Evolutionary conservation across 2,797 vertebrate genomes (phyloP), one percentile per base, ranked within the genome.

Genomic region (Pachyuromys duprasi): DNA sequence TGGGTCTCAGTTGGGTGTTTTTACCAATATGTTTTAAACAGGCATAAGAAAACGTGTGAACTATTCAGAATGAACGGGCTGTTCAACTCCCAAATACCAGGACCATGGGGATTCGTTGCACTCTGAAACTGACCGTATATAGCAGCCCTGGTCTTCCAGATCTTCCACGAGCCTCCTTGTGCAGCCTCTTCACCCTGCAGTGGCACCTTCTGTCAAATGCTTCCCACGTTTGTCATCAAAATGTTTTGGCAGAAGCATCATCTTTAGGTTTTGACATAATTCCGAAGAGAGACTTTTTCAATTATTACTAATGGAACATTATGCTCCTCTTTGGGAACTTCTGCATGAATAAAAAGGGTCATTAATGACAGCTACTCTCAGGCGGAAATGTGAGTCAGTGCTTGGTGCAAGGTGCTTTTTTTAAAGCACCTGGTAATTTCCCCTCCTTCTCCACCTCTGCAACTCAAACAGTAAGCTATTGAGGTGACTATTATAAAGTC

Each of bases 321-420:
- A 98, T 69, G 96, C 97, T 99, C 93, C 96, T 98, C 98, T 98
- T 98, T 97, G 97, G 98, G 98, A 98, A 98, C 98, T 98, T 97
- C 98, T 98, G 98, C 97, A 98, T 98, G 98, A 98, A 98, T 98
- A 98, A 99, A 99, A 98, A 98, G 98, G 98, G 98, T 98, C 98
- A 98, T 99, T 98, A 98, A 98, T 98, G 98, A 98, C 97, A 96
- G 98, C 97, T 98, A 97, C 95, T 67, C 97, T 74, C 96, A 98
- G 98, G 98, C 95, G 90, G 98, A 98, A 98, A 98, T 98, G 97
- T 98, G 97, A 98, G 98, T 98, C 98, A 98, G 97, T 94, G 97
- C 97, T 97, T 69, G 49, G 96, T 60, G 67, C 89, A 49, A 84
- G 69, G 5, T 18, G 80, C 45, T 63, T 69, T 84, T 96, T 86